Conservation (phyloP, 2,888 invertebrate genomes). For the Drosophila birchii region DNA sequence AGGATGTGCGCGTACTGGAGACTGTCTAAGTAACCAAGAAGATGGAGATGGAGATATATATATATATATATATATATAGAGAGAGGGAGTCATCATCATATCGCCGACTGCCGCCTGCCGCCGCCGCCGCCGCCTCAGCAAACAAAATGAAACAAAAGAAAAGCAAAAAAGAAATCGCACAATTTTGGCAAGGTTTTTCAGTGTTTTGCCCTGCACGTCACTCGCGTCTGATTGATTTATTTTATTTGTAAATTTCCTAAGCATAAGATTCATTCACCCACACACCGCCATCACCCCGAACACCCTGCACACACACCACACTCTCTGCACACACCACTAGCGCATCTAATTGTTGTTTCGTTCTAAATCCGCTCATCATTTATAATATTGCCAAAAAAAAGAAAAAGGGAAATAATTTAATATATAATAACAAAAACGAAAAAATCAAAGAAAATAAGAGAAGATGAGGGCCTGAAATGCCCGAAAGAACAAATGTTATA, state of each 20-base stretch:
- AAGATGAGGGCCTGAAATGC: constrained; percentile 6
- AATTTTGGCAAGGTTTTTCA: constrained; percentile 23
- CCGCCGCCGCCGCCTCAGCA: constrained; percentile 9
- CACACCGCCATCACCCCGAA: background rate
- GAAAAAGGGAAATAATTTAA: background rate
- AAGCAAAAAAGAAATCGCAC: constrained; percentile 21
- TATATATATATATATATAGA: no score
- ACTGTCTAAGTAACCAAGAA: constrained; percentile 62
- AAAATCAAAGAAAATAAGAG: constrained; percentile 7
- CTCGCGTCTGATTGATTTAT: constrained; percentile 30
- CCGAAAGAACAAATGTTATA: constrained; percentile 32
- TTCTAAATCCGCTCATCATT: constrained; percentile 35
- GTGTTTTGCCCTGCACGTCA: constrained; percentile 17
- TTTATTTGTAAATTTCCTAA: constrained; percentile 55
- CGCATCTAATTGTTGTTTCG: constrained; percentile 57
- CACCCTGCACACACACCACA: constrained; percentile 3
- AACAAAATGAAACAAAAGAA: constrained; percentile 36
- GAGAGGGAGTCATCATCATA: constrained; percentile 30
- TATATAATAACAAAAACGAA: constrained; percentile 1
- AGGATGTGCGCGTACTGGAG: constrained; percentile 91
- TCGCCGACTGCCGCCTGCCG: constrained; percentile 15
- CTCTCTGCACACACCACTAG: constrained; percentile 15
- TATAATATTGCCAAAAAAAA: constrained; percentile 32
- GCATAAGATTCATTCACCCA: constrained; percentile 45
- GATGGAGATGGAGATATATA: background rate